A percentile compares a stretch with the other conserved stretches of the same genome.
phyloP scores from a whole-genome alignment of 2,888 invertebrate species.

The Silvanus unidentatus region DNA sequence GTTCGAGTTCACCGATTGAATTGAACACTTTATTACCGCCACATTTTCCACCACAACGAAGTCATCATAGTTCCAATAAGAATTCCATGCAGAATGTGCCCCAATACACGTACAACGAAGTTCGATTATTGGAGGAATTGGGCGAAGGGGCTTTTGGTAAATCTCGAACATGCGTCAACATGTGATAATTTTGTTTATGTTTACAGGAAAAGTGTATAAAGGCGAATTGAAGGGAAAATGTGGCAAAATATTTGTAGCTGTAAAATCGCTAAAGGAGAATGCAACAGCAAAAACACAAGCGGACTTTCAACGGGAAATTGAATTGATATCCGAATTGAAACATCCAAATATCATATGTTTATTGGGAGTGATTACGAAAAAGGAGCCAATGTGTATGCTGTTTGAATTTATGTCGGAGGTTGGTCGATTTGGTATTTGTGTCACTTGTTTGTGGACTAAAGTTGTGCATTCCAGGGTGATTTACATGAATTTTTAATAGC shows the following conservation, averaged over 20 bases:
- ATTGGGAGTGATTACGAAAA: slow-evolving; percentile 83
- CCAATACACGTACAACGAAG: slow-evolving; percentile 80
- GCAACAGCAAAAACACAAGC: slow-evolving; percentile 85
- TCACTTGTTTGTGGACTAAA: slow-evolving; percentile 7
- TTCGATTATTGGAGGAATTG: slow-evolving; percentile 81
- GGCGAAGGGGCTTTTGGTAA: slow-evolving; percentile 94
- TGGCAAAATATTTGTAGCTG: slow-evolving; percentile 76
- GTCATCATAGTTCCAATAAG: slow-evolving; percentile 36
- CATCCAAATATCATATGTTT: slow-evolving; percentile 96
- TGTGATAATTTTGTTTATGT: background rate
- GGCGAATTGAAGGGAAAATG: slow-evolving; percentile 73
- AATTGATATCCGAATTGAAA: slow-evolving; percentile 86
- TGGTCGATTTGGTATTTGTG: slow-evolving; percentile 9
- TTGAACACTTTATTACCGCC: slow-evolving; percentile 71
- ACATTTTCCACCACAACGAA: slow-evolving; percentile 46
- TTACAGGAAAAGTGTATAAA: slow-evolving; percentile 81
- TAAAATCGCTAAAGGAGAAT: slow-evolving; percentile 91
- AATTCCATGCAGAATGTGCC: slow-evolving; percentile 56
- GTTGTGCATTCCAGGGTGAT: slow-evolving; percentile 72
- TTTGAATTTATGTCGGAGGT: slow-evolving; percentile 92
- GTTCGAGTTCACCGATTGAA: slow-evolving; percentile 69
- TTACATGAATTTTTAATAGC: slow-evolving; percentile 91
- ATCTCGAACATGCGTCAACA: background rate
- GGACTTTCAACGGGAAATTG: slow-evolving; percentile 91
- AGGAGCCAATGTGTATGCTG: slow-evolving; percentile 89